These are phyloP conservation scores for Siderastrea radians DNA, from an alignment of 92 coral and sea anemone genomes.

Conservation along the genomic window DNA sequence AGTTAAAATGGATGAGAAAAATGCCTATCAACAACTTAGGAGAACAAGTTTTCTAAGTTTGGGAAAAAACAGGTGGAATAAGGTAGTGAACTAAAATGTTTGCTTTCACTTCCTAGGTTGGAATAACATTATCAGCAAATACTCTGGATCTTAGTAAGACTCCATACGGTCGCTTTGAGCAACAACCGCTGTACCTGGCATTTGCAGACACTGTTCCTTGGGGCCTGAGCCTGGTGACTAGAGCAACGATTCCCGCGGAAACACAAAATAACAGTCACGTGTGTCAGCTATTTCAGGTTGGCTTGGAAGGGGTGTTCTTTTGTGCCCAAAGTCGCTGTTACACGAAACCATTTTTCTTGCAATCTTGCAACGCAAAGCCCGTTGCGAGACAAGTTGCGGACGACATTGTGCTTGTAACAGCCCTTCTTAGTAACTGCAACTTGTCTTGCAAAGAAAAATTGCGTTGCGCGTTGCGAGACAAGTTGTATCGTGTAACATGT, in stretches of 20 bases:
- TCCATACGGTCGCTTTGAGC: conserved; percentile 64
- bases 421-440: too few species aligned
- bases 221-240: conserved; percentile 82
- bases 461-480: too few species aligned
- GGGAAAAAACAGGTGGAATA: neutral
- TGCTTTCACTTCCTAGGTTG: conserved; percentile 66
- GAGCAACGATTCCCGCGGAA: conserved; percentile 54
- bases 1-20: too few species aligned
- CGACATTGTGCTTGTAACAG: too few species aligned
- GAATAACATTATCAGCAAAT: conserved; percentile 83
- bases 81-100: neutral
- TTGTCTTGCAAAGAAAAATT: too few species aligned
- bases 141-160: conserved; percentile 48
- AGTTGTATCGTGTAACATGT: too few species aligned
- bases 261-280: conserved; percentile 62
- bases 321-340: neutral
- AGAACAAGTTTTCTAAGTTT: neutral
- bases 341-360: too few species aligned
- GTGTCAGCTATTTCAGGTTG: conserved; percentile 78
- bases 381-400: too few species aligned
- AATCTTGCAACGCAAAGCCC: too few species aligned
- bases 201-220: conserved; percentile 76
- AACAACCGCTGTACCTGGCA: conserved; percentile 77
- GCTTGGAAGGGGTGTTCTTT: neutral
- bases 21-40: too few species aligned